Percentiles rank a stretch among this genome's conserved stretches.
Evolutionary conservation across 2,797 vertebrate species (phyloP).

Genomic region (Microcaecilia unicolor): DNA sequence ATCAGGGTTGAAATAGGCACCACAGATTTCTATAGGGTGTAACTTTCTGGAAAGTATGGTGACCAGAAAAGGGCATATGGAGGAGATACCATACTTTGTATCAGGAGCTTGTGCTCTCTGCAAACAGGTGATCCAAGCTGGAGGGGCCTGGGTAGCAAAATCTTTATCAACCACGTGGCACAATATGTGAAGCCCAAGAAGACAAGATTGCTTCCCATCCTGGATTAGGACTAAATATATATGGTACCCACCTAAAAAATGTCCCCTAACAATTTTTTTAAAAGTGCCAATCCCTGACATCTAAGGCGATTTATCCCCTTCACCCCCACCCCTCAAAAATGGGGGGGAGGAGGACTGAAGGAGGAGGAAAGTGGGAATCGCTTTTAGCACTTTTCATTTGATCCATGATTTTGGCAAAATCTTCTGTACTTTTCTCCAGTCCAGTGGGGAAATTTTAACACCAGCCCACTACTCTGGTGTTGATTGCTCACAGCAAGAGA

Average conservation of each 20-base stretch:
- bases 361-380: conserved; percentile 27
- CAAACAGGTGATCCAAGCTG: conserved; percentile 2
- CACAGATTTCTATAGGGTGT: too few species aligned
- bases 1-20: too few species aligned
- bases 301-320: conserved; percentile 49
- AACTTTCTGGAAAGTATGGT: too few species aligned
- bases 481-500: conserved; percentile 29
- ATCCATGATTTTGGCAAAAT: conserved; percentile 55
- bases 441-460: conserved; percentile 44
- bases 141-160: too few species aligned
- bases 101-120: conserved; percentile 13
- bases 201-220: conserved; percentile 28
- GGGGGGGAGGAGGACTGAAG: conserved; percentile 21
- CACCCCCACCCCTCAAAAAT: too few species aligned
- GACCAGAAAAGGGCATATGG: conserved; percentile 11
- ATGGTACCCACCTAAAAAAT: too few species aligned
- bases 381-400: conserved; percentile 27
- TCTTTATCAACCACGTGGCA: conserved; percentile 17
- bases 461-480: conserved; percentile 35
- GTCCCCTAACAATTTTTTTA: conserved; percentile 50
- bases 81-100: neutral
- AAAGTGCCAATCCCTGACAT: conserved; percentile 69
- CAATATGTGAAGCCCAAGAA: conserved; percentile 25
- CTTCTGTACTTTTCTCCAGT: conserved; percentile 36
- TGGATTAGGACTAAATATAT: conserved; percentile 34